Evolutionary conservation across 2,888 invertebrate genomes (phyloP).

Genomic region (Hololepta plana): DNA sequence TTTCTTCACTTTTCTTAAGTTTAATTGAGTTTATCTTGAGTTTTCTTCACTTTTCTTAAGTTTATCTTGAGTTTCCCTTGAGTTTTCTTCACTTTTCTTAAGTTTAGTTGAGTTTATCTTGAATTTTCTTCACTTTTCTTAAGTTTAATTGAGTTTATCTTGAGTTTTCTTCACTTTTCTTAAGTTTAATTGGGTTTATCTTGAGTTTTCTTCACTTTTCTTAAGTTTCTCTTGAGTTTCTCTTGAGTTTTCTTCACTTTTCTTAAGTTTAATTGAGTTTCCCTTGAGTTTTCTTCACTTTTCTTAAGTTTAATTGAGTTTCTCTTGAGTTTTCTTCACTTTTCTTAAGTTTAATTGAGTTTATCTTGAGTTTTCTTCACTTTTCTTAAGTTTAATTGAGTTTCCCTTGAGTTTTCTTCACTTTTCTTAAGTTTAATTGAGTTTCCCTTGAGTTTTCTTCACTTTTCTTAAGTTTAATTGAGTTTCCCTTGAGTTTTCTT

Average conservation of each 20-base stretch:
- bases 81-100: too few relatives aligned
- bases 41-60: conserved; percentile 3
- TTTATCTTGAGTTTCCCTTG: conserved; percentile 2
- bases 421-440: conserved; percentile 3
- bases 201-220: too few relatives aligned
- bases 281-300: too few relatives aligned
- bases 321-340: too few relatives aligned
- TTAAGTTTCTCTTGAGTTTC: conserved; percentile 1
- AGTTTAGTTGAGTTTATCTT: not conserved
- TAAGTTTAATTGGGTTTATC: too few relatives aligned
- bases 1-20: conserved; percentile 1
- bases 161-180: too few relatives aligned
- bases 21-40: not conserved
- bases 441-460: too few relatives aligned
- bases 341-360: conserved; percentile 2
- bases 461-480: conserved; percentile 4
- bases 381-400: not conserved
- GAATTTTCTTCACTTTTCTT: conserved; percentile 2
- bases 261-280: not conserved
- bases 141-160: not conserved
- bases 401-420: too few relatives aligned
- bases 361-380: conserved; percentile 4
- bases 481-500: conserved; percentile 4
- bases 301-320: conserved; percentile 4
- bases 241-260: conserved; percentile 3